A percentile compares a stretch with the other conserved stretches of the same genome.
phyloP scores from a whole-genome alignment of 1,140 invertebrate species.

The Acromyrmex echinatior region DNA sequence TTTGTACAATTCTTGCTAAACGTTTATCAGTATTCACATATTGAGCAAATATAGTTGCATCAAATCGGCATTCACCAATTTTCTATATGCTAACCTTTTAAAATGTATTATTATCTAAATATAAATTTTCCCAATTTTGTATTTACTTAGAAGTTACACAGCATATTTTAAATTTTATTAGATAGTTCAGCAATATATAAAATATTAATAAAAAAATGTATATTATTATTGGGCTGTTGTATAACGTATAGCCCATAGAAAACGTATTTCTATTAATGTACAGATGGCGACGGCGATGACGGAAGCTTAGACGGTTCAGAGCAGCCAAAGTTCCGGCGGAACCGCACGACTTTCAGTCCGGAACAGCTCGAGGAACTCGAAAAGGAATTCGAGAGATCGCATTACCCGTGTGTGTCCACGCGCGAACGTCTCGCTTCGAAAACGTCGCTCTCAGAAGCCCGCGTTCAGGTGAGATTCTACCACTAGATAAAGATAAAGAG shows the following conservation, averaged over 20 bases:
- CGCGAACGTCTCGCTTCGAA: conserved; percentile 96
- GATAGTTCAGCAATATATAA: neutral
- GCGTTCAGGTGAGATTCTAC: conserved; percentile 94
- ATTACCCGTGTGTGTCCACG: conserved; percentile 98
- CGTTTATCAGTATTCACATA: neutral
- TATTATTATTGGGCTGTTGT: conserved; percentile 7
- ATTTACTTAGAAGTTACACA: neutral
- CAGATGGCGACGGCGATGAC: conserved; percentile 92
- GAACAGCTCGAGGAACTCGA: conserved; percentile 98
- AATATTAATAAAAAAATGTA: neutral
- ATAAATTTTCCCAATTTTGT: neutral
- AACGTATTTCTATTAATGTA: conserved; percentile 40
- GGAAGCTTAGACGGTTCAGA: conserved; percentile 93
- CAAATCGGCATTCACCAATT: neutral
- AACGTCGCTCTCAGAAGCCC: conserved; percentile 97
- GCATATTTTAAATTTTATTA: neutral
- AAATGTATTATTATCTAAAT: neutral
- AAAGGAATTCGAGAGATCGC: conserved; percentile 98
- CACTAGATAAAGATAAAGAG: conserved; percentile 49
- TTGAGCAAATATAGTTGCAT: neutral
- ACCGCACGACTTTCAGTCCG: conserved; percentile 97
- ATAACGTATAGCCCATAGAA: neutral
- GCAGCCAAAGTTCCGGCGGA: conserved; percentile 96
- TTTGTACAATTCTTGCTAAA: neutral
- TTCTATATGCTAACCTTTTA: neutral